Evolutionary conservation across 1,140 invertebrate genomes (phyloP).

Genomic region (Drosophila nannoptera): DNA sequence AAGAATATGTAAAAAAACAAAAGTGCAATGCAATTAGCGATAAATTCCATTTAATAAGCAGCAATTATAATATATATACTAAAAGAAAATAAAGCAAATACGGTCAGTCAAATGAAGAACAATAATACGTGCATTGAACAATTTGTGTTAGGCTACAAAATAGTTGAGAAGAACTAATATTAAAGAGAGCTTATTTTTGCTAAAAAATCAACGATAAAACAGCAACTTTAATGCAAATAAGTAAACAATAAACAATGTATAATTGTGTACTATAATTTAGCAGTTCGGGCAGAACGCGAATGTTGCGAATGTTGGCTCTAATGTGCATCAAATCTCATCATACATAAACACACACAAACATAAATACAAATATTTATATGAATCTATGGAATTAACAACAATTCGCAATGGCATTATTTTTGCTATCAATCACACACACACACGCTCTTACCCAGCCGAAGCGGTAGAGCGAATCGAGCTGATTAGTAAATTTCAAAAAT

Average conservation of each 20-base stretch:
- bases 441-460: neutral
- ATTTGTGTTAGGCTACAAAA: constrained; percentile 53
- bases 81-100: constrained; percentile 42
- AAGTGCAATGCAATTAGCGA: constrained; percentile 37
- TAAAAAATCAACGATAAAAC: constrained; percentile 19
- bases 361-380: constrained; percentile 8
- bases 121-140: constrained; percentile 67
- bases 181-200: constrained; percentile 50
- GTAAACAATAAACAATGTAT: constrained; percentile 7
- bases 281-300: constrained; percentile 7
- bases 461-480: constrained; percentile 20
- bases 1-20: constrained; percentile 54
- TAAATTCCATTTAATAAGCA: constrained; percentile 36
- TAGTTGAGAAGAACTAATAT: constrained; percentile 27
- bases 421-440: constrained; percentile 22
- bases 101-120: constrained; percentile 63
- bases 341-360: constrained; percentile 7
- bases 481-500: constrained; percentile 20
- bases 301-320: constrained; percentile 22
- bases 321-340: constrained; percentile 26
- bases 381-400: constrained; percentile 4
- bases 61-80: constrained; percentile 25
- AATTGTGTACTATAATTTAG: constrained; percentile 6
- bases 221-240: constrained; percentile 16
- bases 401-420: constrained; percentile 43